Evolutionary conservation across 2,113 vertebrate species (phyloP).

Genomic region (Menura novaehollandiae): DNA sequence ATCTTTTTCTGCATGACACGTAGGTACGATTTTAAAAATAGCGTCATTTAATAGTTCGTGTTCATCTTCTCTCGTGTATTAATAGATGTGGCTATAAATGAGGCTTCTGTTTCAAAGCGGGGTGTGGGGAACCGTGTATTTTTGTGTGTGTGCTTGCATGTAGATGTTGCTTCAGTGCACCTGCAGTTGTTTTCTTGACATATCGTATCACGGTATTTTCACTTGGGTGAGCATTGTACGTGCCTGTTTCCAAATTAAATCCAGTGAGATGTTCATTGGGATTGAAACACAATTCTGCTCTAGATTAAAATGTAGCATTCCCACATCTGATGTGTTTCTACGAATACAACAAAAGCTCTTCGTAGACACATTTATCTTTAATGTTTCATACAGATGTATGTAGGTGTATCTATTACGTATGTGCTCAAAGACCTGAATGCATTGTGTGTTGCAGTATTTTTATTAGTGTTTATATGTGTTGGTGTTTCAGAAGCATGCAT

Average conservation of each 20-base stretch:
- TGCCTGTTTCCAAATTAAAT: background rate
- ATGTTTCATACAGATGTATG: background rate
- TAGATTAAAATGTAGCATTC: background rate
- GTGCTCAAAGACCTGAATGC: background rate
- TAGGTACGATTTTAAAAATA: background rate
- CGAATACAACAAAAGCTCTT: background rate
- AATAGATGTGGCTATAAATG: background rate
- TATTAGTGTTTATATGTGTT: slow-evolving; percentile 4
- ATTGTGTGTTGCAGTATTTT: background rate
- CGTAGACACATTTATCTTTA: background rate
- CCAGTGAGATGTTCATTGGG: background rate
- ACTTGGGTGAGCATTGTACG: background rate
- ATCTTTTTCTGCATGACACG: background rate
- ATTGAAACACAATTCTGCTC: background rate
- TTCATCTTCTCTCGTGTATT: background rate
- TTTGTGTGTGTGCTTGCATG: slow-evolving; percentile 10
- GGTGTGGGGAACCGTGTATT: background rate
- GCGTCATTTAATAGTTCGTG: background rate
- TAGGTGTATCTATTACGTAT: background rate
- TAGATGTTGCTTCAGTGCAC: slow-evolving; percentile 32
- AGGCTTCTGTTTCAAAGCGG: background rate
- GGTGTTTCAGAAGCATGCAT: slow-evolving; percentile 40
- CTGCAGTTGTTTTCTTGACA: slow-evolving; percentile 35
- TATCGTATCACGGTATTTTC: background rate
- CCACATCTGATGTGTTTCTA: background rate